Base-by-base conservation (phyloP, 2,113 vertebrate species). In the Tachysurus vachellii region DNA sequence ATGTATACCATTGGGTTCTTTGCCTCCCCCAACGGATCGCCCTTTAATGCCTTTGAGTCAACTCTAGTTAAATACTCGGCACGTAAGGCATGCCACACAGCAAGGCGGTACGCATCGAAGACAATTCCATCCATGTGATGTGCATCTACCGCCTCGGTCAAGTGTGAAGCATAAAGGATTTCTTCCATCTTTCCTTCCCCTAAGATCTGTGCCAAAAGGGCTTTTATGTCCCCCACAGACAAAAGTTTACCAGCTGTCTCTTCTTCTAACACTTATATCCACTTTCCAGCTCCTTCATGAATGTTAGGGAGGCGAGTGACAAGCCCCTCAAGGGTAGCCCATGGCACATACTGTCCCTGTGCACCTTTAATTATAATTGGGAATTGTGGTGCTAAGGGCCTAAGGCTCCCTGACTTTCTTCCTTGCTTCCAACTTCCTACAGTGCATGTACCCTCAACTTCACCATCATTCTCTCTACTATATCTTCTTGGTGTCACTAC, bases 131-230 rank as follows among this genome's bases (percentile, higher is more conserved):
- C 61, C 61, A 9, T 26, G 0, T 2, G 2, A 23, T 21, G 19
- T 23, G 61, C 26, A 10, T 14, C 9, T 16, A 64, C 61, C 21
- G 21, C 61, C 21, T 14, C 8, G 9, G 14, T 10, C 61, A n/a
- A 2, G 23, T 11, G 0, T 0, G 61, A 0, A 0, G 23, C 23
- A 10, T 26, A 2, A 2, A 64, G 26, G 10, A n/a, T 11, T 2
- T 64, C 23, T 8, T 5, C 5, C 59, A 26, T 62, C 23, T 62
- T 62, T 23, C 5, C 23, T 62, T 21, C 23, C 16, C 21, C 61
- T 2, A 62, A 6, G 23, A 62, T 62, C 8, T 26, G 26, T 26
- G 61, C 21, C 8, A 62, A 4, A 6, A 61, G 59, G 4, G 21
- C 59, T 21, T 61, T 62, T 26, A 62, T 8, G 12, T 62, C 23